Evolutionary conservation across 2,888 invertebrate genomes (phyloP), one percentile per base, ranked within the genome.

Genomic region (Anarsia innoxiella): DNA sequence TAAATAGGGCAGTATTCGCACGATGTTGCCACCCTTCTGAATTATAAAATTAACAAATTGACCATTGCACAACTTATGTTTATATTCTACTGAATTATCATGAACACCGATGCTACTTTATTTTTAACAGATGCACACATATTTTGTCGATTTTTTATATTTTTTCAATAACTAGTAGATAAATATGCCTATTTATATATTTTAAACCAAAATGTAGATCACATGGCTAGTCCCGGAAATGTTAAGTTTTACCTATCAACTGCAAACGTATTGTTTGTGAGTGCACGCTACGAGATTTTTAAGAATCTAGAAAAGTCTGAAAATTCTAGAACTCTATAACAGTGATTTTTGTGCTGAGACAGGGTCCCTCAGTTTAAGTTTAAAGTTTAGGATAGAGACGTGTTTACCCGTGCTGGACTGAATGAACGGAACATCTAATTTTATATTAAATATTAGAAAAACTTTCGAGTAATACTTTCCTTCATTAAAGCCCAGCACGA

Each of bases 261-360:
- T 19, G 19, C 8, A 19, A 19, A 19, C 19, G 19, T 5, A 8
- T 8, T 19, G 8, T 8, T 5, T 19, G 8, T 19, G 26, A 40
- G 32, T 38, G 28, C 33, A 38, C 29, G 43, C 44, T 49, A 49
- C 42, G 38, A 47, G 32, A 42, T 23, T 31, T 41, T 48, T 55
- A 53, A 39, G 41, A 42, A 37, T 39, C 31, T 40, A 50, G 42
- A 41, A 43, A 42, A 43, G 23, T 45, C 49, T 51, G 46, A 43
- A 45, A 39, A 36, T 37, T 29, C 44, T 45, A 38, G 41, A 49
- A 39, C 39, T 42, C 39, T 38, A 27, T 42, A 48, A 52, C 50
- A 53, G 41, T 50, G 47, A 46, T 42, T 51, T 66, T 75, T 75
- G 76, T 75, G 74, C 71, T 66, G 72, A 72, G 66, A 73, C 71